A percentile compares a stretch with the other conserved stretches of the same genome.
Conservation (phyloP, 2,797 vertebrate genomes). For the Acanthiza pusilla region DNA sequence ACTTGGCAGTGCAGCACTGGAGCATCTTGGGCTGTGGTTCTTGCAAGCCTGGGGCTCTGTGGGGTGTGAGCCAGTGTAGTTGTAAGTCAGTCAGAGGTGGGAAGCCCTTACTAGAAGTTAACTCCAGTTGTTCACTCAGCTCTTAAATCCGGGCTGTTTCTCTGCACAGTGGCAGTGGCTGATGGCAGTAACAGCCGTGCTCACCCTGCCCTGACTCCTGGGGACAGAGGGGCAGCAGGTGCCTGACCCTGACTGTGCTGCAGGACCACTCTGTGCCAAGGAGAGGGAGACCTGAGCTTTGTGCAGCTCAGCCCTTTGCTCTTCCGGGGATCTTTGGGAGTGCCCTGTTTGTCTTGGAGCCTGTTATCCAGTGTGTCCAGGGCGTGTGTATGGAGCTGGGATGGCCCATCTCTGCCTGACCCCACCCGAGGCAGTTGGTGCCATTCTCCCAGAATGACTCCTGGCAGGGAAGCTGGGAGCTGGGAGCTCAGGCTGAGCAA, state of each 20-base stretch:
- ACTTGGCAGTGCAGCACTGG: neutral
- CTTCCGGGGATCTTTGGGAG: conserved; percentile 4
- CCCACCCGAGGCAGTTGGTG: neutral
- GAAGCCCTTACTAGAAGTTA: neutral
- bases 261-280: fast-evolving
- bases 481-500: neutral
- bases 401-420: neutral
- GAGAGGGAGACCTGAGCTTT: neutral
- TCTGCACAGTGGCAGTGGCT: neutral
- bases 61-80: neutral
- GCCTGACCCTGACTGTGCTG: neutral
- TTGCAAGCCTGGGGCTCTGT: fast-evolving
- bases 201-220: neutral
- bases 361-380: neutral
- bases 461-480: neutral
- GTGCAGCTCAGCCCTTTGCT: neutral
- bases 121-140: neutral
- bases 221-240: neutral
- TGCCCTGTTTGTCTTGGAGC: neutral
- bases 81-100: neutral
- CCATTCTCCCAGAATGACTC: neutral
- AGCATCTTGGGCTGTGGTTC: neutral
- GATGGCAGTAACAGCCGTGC: neutral
- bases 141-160: neutral
- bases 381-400: neutral